Base-by-base conservation (phyloP, 37 sponge, comb jelly and placozoan genomes). In the Chondrilla cf. caribensis region DNA sequence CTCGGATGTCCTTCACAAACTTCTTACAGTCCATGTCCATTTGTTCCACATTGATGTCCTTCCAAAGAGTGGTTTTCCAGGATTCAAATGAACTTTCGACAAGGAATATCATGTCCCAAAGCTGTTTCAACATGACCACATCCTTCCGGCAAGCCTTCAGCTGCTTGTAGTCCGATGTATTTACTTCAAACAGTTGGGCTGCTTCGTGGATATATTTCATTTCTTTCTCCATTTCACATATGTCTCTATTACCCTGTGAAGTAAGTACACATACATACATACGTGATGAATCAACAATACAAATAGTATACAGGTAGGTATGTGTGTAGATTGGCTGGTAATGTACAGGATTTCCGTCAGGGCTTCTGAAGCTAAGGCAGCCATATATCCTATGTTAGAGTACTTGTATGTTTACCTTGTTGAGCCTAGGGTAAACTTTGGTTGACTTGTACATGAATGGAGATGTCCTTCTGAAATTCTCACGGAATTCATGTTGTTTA, bases 21-120 rank as follows among this genome's bases (percentile, higher is more conserved):
- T 96, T 95, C 87, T 94, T 98, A 70, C 95, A 96, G 73, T 94
- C 95, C 78, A 89, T 87, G 42, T 98, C 99, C 97, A 98, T 94
- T 59, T 84, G 87, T 58, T 98, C 99, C 44, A 98, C 99, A 81
- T 98, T 96, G 79, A 98, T 94, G 60, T 96, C 93, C 25, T 41
- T 77, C 99, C 99, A 98, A 9, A 91, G 79, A 0, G 96, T 98
- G 62, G 91, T 92, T 76, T 96, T 96, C 99, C 99, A 98, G 60
- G 94, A 95, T 41, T 60, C 86, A 66, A 98, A 93, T 76, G 89
- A 93, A 81, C 97, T 98, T 77, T 86, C 65, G 11, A 98, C 99
- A 44, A 98, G 81, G 8, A 29, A 51, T 25, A 89, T 90, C 84
- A 88, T 86, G 79, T 98, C 99, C 99, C 99, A 98, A 32, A 96